Evolutionary conservation across 2,797 vertebrate genomes (phyloP).

Genomic region (Heliangelus exortis): DNA sequence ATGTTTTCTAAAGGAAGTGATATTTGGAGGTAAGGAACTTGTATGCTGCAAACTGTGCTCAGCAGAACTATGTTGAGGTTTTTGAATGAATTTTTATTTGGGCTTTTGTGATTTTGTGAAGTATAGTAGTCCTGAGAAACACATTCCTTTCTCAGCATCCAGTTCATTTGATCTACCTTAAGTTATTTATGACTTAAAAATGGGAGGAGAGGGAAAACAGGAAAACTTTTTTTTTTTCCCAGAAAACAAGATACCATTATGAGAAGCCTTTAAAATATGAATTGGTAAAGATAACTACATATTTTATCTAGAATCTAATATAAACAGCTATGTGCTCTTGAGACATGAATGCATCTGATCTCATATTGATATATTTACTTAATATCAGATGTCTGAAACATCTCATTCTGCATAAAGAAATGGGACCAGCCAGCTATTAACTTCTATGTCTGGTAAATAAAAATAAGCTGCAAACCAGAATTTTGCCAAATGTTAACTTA

Average conservation of each 20-base stretch:
- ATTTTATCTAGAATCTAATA: neutral
- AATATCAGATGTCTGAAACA: neutral
- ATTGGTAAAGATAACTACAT: neutral
- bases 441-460: neutral
- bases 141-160: neutral
- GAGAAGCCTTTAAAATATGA: neutral
- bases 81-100: neutral
- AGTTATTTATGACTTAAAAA: neutral
- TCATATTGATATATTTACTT: neutral
- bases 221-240: neutral
- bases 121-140: neutral
- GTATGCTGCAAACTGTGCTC: neutral
- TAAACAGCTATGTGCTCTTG: neutral
- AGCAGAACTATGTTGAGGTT: neutral
- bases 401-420: neutral
- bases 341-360: neutral
- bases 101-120: neutral
- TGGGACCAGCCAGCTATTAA: neutral
- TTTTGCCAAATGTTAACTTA: neutral
- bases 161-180: neutral
- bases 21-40: constrained; percentile 88
- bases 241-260: neutral
- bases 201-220: neutral
- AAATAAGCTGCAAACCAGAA: neutral
- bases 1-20: constrained; percentile 98